Evolutionary conservation across 2,113 vertebrate genomes (phyloP).

Genomic region (Sander vitreus): DNA sequence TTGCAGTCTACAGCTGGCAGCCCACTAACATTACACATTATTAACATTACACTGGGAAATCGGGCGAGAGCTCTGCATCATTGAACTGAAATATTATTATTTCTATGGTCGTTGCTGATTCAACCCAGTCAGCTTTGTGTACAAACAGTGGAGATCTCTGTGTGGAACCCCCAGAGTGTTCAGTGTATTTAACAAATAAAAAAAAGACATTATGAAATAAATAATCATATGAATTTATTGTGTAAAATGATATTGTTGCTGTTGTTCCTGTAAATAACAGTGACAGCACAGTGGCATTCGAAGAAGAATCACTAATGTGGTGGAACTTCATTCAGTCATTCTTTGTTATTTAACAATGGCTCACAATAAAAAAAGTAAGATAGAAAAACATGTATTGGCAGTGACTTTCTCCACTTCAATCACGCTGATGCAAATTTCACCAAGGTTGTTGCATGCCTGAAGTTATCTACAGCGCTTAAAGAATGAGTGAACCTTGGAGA

Average conservation of each 20-base stretch:
- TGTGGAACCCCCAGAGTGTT: neutral
- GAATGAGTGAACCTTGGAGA: constrained; percentile 34
- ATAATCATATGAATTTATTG: neutral
- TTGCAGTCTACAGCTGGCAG: constrained; percentile 33
- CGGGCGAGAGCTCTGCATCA: constrained; percentile 19
- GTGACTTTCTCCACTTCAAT: neutral
- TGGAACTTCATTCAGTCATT: too few species aligned
- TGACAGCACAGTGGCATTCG: too few species aligned
- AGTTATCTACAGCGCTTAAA: neutral
- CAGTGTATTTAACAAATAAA: neutral
- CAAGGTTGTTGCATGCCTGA: constrained; percentile 10
- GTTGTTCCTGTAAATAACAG: too few species aligned
- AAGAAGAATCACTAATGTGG: too few species aligned
- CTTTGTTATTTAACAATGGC: too few species aligned
- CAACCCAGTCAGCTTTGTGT: constrained; percentile 9
- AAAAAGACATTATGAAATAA: neutral
- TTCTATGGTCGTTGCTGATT: neutral
- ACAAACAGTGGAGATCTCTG: neutral
- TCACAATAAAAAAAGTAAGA: too few species aligned
- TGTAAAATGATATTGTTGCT: too few species aligned
- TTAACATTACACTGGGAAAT: constrained; percentile 1
- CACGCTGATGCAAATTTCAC: constrained; percentile 8
- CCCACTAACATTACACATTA: neutral
- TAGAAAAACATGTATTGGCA: too few species aligned
- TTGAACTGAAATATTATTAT: constrained; percentile 18